Percentiles rank a stretch among this genome's conserved stretches.
Evolutionary conservation across 2,888 invertebrate species (phyloP).

Genomic region (Parascotia fuliginaria): DNA sequence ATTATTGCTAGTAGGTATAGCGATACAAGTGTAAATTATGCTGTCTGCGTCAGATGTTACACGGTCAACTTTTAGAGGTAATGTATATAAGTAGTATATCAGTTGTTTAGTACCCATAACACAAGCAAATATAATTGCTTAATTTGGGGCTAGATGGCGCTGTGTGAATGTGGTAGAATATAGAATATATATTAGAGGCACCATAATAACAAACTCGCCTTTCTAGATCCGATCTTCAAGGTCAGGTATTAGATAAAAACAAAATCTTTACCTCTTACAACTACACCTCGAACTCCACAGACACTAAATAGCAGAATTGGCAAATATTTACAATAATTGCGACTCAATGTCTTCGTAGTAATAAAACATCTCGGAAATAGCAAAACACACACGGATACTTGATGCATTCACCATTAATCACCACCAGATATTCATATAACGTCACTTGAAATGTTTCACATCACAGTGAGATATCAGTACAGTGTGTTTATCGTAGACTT

Average conservation of each 20-base stretch:
- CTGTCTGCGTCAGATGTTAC: constrained; percentile 33
- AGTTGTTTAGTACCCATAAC: too few relatives aligned
- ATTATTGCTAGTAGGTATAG: constrained; percentile 9
- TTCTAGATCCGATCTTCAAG: constrained; percentile 47
- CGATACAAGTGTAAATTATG: constrained; percentile 10
- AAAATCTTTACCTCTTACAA: constrained; percentile 41
- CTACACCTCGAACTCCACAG: constrained; percentile 21
- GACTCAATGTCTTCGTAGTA: constrained; percentile 40
- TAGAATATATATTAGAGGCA: constrained; percentile 23
- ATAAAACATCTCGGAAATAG: constrained; percentile 54
- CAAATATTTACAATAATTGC: constrained; percentile 53
- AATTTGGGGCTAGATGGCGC: too few relatives aligned
- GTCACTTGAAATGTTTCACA: constrained; percentile 15
- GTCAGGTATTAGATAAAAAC: constrained; percentile 37
- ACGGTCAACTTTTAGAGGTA: too few relatives aligned
- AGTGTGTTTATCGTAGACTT: constrained; percentile 14
- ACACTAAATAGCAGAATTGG: constrained; percentile 35
- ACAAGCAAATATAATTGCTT: too few relatives aligned
- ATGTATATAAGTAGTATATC: too few relatives aligned
- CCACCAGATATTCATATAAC: constrained; percentile 14
- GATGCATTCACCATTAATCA: constrained; percentile 24
- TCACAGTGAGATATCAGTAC: constrained; percentile 8
- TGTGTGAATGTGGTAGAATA: too few relatives aligned
- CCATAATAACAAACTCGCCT: constrained; percentile 15
- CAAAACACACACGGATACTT: constrained; percentile 32